These are phyloP conservation scores for Pentalonia nigronervosa DNA, from an alignment of 1,140 invertebrate genomes.

Conservation along the genomic window DNA sequence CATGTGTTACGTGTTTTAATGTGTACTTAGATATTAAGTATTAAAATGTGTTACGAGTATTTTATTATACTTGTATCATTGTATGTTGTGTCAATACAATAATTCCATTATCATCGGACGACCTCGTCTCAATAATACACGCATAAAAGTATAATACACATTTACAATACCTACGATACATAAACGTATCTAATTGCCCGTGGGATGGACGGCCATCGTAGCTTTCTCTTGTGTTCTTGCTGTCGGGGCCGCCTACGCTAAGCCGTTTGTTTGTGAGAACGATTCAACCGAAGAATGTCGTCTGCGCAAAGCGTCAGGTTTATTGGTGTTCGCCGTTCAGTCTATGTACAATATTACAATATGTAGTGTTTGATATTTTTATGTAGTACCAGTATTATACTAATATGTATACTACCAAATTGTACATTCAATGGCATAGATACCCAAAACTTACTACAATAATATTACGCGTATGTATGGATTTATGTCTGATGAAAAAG, in stretches of 20 bases:
- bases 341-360: not conserved
- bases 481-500: not conserved
- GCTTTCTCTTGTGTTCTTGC: constrained; percentile 40
- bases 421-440: not conserved
- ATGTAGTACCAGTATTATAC: too few relatives aligned
- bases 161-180: not conserved
- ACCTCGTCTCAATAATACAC: not conserved
- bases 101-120: not conserved
- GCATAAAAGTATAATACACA: not conserved
- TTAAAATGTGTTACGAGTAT: not conserved
- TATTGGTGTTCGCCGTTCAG: not conserved
- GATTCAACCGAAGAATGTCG: not conserved
- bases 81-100: not conserved
- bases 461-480: too few relatives aligned
- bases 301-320: not conserved
- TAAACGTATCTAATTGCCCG: constrained; percentile 12
- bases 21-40: not conserved
- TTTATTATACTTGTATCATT: not conserved
- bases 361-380: not conserved
- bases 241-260: constrained; percentile 13
- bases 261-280: not conserved
- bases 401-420: not conserved
- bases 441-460: too few relatives aligned
- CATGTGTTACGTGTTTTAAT: not conserved
- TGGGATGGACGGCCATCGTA: constrained; percentile 32